These are phyloP conservation scores for Arrhopalites spinosus DNA, from an alignment of 2,888 invertebrate species.

Conservation along the genomic window DNA sequence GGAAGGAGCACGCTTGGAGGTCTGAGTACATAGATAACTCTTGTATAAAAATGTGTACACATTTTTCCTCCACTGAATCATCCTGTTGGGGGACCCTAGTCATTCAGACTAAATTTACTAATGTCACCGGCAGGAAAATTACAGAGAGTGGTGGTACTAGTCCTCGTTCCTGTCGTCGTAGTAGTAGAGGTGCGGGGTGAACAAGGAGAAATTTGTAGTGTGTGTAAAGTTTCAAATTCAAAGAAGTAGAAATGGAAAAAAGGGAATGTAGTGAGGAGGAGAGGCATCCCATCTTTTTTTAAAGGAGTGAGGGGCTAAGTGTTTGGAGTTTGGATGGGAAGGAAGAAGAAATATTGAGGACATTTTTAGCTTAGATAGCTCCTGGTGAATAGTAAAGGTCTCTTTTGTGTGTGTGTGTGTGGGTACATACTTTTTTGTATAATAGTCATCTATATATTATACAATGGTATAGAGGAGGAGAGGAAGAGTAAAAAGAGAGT, in stretches of 20 bases:
- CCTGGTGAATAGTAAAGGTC: conserved; percentile 3
- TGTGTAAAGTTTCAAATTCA: conserved; percentile 15
- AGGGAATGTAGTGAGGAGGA: neutral
- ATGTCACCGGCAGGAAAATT: neutral
- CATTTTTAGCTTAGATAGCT: conserved; percentile 27
- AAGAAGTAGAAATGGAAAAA: neutral
- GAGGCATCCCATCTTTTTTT: neutral
- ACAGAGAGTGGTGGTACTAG: neutral
- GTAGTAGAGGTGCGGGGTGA: conserved; percentile 17
- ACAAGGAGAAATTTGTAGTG: conserved; percentile 25
- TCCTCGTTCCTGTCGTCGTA: no score
- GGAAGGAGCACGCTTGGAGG: no score
- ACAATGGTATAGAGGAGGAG: neutral
- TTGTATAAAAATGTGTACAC: no score
- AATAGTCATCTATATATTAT: neutral
- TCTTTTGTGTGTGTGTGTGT: neutral
- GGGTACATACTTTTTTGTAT: neutral
- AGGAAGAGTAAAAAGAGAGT: conserved; percentile 10
- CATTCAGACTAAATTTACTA: neutral
- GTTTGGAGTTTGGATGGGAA: neutral
- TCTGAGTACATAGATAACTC: no score
- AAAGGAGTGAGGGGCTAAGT: conserved; percentile 18
- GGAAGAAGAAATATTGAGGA: conserved; percentile 33
- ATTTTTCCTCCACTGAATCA: no score
- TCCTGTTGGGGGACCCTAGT: no score